Conservation (phyloP, 2,888 invertebrate species). For the Cataglyphis albicans region DNA sequence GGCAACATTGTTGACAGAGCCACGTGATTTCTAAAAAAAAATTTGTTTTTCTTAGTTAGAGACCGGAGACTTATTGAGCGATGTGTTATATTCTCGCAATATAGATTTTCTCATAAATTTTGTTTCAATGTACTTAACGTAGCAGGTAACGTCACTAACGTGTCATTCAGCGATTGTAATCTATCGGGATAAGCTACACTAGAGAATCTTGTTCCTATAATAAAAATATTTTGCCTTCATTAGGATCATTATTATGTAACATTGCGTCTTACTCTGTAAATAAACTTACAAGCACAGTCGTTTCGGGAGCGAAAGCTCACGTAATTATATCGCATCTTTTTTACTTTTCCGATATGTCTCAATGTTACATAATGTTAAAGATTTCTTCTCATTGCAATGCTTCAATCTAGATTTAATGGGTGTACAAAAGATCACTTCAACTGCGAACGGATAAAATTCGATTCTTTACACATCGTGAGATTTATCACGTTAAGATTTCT, state of each 20-base stretch:
- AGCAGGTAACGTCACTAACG: background rate
- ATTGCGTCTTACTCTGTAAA: background rate
- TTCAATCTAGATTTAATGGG: background rate
- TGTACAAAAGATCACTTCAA: background rate
- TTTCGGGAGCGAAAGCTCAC: background rate
- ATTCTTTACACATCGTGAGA: background rate
- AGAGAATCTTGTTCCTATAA: background rate
- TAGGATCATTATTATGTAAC: background rate
- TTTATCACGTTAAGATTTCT: background rate
- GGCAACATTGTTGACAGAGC: too few species aligned
- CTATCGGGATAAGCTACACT: background rate
- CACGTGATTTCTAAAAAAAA: too few species aligned
- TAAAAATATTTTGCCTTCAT: background rate
- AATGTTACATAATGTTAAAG: background rate
- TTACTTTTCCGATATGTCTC: background rate
- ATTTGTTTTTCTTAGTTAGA: too few species aligned
- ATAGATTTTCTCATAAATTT: background rate
- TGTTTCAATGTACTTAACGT: background rate
- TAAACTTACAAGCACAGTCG: background rate
- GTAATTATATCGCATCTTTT: background rate
- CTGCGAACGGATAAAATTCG: background rate
- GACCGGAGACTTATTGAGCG: too few species aligned
- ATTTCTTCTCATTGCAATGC: slow-evolving; percentile 2
- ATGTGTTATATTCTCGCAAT: background rate
- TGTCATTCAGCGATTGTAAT: background rate